Percentiles rank a stretch among this genome's conserved stretches.
phyloP scores from a whole-genome alignment of 2,797 vertebrate genomes.

The Sebastes ruberrimus region DNA sequence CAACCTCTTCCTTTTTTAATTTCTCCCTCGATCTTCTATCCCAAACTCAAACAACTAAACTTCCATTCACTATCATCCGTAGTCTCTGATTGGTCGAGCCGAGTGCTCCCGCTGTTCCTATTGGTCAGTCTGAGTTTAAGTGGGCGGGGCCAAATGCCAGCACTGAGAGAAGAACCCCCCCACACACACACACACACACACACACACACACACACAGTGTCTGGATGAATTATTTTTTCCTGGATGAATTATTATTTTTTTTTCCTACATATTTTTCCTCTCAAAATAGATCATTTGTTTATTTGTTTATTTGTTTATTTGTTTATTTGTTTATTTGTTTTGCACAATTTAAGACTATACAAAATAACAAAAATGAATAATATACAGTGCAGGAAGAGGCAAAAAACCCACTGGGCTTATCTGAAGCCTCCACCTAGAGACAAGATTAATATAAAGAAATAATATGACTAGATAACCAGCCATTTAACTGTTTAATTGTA shows the following conservation, averaged over 20 bases:
- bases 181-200: not conserved
- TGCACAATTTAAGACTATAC: no score
- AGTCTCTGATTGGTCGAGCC: constrained; percentile 61
- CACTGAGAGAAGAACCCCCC: not conserved
- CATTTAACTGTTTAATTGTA: no score
- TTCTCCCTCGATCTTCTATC: constrained; percentile 12
- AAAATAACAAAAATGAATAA: no score
- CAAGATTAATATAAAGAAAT: no score
- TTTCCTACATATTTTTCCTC: not conserved
- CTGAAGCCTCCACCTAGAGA: rapidly evolving
- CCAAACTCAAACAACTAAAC: constrained; percentile 69
- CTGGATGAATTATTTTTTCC: no score
- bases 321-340: no score
- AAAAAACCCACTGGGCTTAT: no score
- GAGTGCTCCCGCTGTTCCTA: constrained; percentile 26
- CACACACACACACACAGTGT: not conserved
- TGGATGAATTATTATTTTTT: no score
- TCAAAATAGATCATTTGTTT: not conserved
- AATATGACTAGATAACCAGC: no score
- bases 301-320: no score
- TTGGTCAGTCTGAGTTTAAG: constrained; percentile 36
- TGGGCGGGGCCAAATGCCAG: constrained; percentile 29
- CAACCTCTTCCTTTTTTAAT: not conserved
- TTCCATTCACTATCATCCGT: constrained; percentile 75
- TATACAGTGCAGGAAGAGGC: no score